A percentile compares a stretch with the other conserved stretches of the same genome.
Conservation (phyloP, 2,888 invertebrate species). For the Napeogenes sylphis region DNA sequence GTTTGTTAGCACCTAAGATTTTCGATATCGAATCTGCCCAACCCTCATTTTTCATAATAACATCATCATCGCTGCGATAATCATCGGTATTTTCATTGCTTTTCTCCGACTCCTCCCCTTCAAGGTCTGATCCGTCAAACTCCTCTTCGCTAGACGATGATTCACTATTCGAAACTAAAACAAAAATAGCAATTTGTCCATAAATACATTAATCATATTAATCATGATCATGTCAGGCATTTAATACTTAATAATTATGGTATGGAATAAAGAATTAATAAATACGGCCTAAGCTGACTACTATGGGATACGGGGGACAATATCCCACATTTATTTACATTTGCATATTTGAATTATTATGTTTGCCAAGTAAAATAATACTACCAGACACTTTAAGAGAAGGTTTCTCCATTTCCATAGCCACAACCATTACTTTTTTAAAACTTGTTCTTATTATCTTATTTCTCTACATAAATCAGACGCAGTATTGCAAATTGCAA, state of each 20-base stretch:
- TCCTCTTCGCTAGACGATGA: slow-evolving; percentile 49
- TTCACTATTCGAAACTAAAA: slow-evolving; percentile 52
- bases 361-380: not conserved
- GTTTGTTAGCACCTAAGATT: slow-evolving; percentile 85
- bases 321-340: not conserved
- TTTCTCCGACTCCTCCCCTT: slow-evolving; percentile 40
- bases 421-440: not conserved
- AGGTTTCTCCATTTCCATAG: not conserved
- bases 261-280: too few species aligned
- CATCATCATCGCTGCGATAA: slow-evolving; percentile 34
- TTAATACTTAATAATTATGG: too few species aligned
- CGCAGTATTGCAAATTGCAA: too few species aligned
- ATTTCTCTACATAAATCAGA: not conserved
- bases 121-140: slow-evolving; percentile 46
- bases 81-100: slow-evolving; percentile 37
- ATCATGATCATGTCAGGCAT: too few species aligned
- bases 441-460: not conserved
- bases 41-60: slow-evolving; percentile 78
- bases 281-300: too few species aligned
- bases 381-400: slow-evolving; percentile 1
- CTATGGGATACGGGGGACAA: too few species aligned
- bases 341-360: not conserved
- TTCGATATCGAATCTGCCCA: slow-evolving; percentile 92
- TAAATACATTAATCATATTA: too few species aligned
- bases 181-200: not conserved